Base-by-base conservation (phyloP, 1,140 invertebrate genomes). In the Thaumetopoea pityocampa region DNA sequence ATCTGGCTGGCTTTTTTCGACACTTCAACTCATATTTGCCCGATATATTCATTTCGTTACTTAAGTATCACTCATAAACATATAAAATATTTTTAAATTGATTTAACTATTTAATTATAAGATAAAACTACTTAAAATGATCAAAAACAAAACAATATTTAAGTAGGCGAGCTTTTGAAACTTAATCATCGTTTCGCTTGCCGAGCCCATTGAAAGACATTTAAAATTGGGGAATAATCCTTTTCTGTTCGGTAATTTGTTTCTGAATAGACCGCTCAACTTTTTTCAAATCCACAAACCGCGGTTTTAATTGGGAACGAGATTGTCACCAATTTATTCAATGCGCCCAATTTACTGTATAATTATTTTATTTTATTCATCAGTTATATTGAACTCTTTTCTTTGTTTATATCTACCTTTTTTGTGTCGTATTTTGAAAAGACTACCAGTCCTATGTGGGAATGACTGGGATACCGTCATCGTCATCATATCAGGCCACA, bases 141-240 rank as follows among this genome's bases (percentile, higher is more conserved):
- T 43, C 51, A 46, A 43, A 42, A 56, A 47, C 42, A 37, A 27
- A 30, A 32, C 36, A 56, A 50, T n/a, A n/a, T n/a, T 29, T 47
- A 15, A 47, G 50, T 41, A 45, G 44, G 12, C 19, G 30, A 49
- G 36, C 20, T 47, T 52, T 47, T 23, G 16, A 32, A 52, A 45
- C 41, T 47, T 54, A 51, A 59, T 59, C 51, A 54, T 45, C 40
- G 51, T 30, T 32, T 43, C 40, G 23, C 46, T 47, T 44, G 46
- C 37, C 42, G 47, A 47, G 41, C 42, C 53, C 45, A 51, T 51
- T 57, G 50, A 51, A 51, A 52, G 51, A 53, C 44, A 42, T 55
- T 46, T 48, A 38, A 48, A 57, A 57, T 57, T 52, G 40, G 38
- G 38, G 40, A 54, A 40, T 59, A 54, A 54, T 54, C 38, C 46